Evolutionary conservation across 2,888 invertebrate genomes (phyloP).

Genomic region (Cantharis rustica): DNA sequence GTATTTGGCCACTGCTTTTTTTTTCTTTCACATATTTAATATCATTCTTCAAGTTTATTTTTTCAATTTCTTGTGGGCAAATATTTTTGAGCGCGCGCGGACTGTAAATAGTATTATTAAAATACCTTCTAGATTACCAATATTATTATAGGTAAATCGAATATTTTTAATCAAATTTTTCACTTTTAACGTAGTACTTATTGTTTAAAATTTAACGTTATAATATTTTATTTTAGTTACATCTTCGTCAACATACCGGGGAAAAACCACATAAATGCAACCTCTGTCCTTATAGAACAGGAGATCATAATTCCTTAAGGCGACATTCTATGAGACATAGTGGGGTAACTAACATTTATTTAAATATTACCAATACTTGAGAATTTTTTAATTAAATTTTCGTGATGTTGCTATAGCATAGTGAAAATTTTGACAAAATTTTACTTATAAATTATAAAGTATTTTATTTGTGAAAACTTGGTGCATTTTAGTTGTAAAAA

Average conservation of each 20-base stretch:
- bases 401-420: too few relatives aligned
- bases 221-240: conserved; percentile 57
- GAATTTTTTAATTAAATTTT: too few relatives aligned
- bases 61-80: not conserved
- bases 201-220: conserved; percentile 7
- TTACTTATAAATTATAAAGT: too few relatives aligned
- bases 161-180: conserved; percentile 25
- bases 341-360: conserved; percentile 47
- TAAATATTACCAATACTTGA: not conserved
- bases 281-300: conserved; percentile 70
- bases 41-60: not conserved
- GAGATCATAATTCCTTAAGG: conserved; percentile 76
- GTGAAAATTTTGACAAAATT: too few relatives aligned
- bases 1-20: not conserved
- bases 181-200: not conserved
- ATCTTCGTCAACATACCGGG: conserved; percentile 76
- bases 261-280: conserved; percentile 78
- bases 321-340: conserved; percentile 69
- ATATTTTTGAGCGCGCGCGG: not conserved
- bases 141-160: not conserved
- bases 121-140: not conserved
- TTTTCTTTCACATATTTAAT: not conserved
- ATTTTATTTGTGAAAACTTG: too few relatives aligned
- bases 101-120: not conserved
- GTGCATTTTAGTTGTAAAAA: too few relatives aligned